Evolutionary conservation across 2,113 vertebrate genomes (phyloP), one percentile per base, ranked within the genome.

Genomic region (Atherinomorus stipes): DNA sequence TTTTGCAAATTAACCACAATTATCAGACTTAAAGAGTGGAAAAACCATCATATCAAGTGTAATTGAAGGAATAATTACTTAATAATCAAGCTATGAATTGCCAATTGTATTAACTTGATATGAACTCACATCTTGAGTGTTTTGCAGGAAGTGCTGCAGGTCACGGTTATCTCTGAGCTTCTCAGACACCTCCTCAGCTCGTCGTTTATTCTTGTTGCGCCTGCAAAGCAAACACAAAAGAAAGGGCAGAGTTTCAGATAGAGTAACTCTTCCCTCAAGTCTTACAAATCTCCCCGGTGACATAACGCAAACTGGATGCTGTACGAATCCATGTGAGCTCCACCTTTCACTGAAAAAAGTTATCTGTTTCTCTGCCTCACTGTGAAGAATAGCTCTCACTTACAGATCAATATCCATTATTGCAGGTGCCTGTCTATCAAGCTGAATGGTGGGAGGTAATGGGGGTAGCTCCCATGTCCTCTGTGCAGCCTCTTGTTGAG

Each of bases 131-230:
- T 99, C 98, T 26, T 95, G 95, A 69, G 97, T 96, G 89, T 96
- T 96, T 87, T 98, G 97, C 58, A 99, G 91, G 89, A 99, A 99
- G 79, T 95, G 94, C 86, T 96, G 96, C 45, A 99, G 93, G 67
- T 95, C 95, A 0, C 95, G 93, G 91, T 99, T 98, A 88, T 99
- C 96, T 76, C 79, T 90, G 53, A 99, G 94, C 75, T 95, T 93
- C 21, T 82, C 84, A 0, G 91, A 90, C 2, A 92, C 95, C 61
- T 98, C 95, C 53, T 93, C 90, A 4, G 94, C 95, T 85, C 95
- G 95, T 18, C 90, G 74, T 2, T 68, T 53, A 28, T 97, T 94
- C 0, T 90, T 94, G 57, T 75, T 70, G 7, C 93, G 87, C 89
- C 98, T 99, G 75, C 13, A 77, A 74, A 60, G 76, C 44, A 65